Base-by-base conservation (phyloP, 2,113 vertebrate genomes). In the Pteruthius melanotis region DNA sequence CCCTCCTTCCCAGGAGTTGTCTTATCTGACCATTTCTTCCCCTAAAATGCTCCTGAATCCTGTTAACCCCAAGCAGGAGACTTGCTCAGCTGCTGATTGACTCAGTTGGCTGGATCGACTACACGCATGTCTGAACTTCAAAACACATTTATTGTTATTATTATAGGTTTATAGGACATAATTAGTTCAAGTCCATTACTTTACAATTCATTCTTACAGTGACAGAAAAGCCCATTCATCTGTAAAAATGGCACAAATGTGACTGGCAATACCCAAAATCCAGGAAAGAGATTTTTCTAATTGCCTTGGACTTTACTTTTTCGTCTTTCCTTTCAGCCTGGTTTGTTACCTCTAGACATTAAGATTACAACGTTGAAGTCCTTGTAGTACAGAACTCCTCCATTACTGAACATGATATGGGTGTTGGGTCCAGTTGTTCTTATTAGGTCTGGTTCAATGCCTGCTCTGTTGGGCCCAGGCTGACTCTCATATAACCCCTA, bases 141-240 rank as follows among this genome's bases (percentile, higher is more conserved):
- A 89, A 96, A 92, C 60, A 63, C n/a, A 68, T 56, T 45, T 83
- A 53, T 35, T 83, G 37, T 94, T 94, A 79, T 94, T 84, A 83
- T 92, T 80, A 50, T 54, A 92, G 52, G 61, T 90, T 91, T 93
- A 84, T 59, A 83, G 65, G 53, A 84, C 74, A 93, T 76, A 72
- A 95, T 95, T 90, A 93, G 88, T 97, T 95, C 94, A 97, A 96
- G 72, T 65, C 91, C 2, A 27, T 87, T 95, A 94, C 91, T 89
- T 93, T 87, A 79, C 72, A 89, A 66, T 95, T 68, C 61, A 82
- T 69, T 82, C 83, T 69, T 91, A 90, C 66, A 83, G n/a, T 28
- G 57, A 87, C 65, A 95, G 86, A 87, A 94, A 79, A 83, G 44
- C 44, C 82, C 54, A 90, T 71, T 92, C 79, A 92, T 74, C 65